These are phyloP conservation scores for Aurelia aurita DNA, from an alignment of 30 jellyfish, hydroid and myxozoan species.

Conservation along the genomic window DNA sequence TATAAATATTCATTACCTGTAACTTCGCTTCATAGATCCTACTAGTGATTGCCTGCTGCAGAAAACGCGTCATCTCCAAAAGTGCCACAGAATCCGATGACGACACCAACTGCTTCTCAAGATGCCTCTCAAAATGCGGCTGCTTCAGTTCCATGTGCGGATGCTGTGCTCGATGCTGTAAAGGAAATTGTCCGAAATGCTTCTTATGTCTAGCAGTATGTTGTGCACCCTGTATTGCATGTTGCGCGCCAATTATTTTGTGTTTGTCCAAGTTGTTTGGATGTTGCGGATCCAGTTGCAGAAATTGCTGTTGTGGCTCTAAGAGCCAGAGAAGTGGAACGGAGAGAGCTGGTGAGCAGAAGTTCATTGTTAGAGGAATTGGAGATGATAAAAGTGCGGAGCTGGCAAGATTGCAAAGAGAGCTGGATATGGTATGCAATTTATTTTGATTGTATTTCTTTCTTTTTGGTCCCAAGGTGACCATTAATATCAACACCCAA, in stretches of 20 bases:
- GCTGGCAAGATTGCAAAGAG: constrained; percentile 74
- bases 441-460: too few relatives aligned
- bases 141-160: constrained; percentile 37
- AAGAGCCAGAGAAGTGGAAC: constrained; percentile 53
- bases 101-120: constrained; percentile 29
- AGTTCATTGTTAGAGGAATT: constrained; percentile 65
- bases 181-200: constrained; percentile 74
- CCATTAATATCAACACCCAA: too few relatives aligned
- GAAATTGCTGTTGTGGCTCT: constrained; percentile 77
- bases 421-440: constrained; percentile 61
- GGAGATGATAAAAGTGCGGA: constrained; percentile 75
- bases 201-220: constrained; percentile 59
- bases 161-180: constrained; percentile 70
- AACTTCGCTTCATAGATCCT: constrained; percentile 22
- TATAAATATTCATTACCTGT: too few relatives aligned
- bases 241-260: constrained; percentile 60
- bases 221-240: constrained; percentile 68
- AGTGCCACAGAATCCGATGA: constrained; percentile 65
- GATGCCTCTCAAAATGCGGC: constrained; percentile 48
- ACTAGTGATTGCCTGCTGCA: constrained; percentile 38
- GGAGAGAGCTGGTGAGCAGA: constrained; percentile 63
- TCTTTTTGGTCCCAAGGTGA: too few relatives aligned
- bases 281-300: constrained; percentile 71
- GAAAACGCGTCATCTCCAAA: constrained; percentile 12
- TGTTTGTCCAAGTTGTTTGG: constrained; percentile 55